Evolutionary conservation across 2,113 vertebrate genomes (phyloP), one percentile per base, ranked within the genome.

Genomic region (Anthoscopus minutus): DNA sequence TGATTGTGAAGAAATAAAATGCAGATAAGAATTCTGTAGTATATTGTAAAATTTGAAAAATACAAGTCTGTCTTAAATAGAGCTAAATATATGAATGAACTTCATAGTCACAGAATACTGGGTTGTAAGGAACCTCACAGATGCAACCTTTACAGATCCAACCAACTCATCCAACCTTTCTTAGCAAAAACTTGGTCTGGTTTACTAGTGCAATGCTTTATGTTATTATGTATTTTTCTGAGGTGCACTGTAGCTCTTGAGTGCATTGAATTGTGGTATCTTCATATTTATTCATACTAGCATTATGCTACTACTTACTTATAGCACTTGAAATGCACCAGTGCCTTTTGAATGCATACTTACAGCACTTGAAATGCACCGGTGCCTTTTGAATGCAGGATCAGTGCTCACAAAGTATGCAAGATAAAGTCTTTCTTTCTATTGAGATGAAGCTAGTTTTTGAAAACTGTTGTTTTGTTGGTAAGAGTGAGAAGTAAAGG

Each of bases 151-250:
- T n/a, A 58, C n/a, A 58, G 57, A 37, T 19, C 35, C 35, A 61
- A 61, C 35, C 16, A 78, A 53, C 6, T 64, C 19, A 9, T 48
- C 22, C 33, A 81, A 30, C 10, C 10, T 37, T 66, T 61, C 17
- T 40, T 70, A 30, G 35, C 22, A 79, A 78, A 64, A 73, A 21
- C 20, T 47, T 85, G 7, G 18, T 86, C 33, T 69, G 45, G 9
- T 70, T 88, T 28, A 42, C 77, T 31, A 66, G 6, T 83, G 42
- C 45, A 51, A 13, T 61, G 15, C 71, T 93, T 19, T 81, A 4
- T 91, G 44, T 82, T 93, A 30, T 89, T 95, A 67, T 35, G 51
- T 95, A 62, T 86, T 97, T 73, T 96, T 97, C 92, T 95, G 77
- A 73, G 62, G 23, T 85, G 23, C 60, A 31, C 64, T 93, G 82